These are phyloP conservation scores for Gymnothorax javanicus DNA, from an alignment of 2,797 vertebrate genomes.

Conservation along the genomic window DNA sequence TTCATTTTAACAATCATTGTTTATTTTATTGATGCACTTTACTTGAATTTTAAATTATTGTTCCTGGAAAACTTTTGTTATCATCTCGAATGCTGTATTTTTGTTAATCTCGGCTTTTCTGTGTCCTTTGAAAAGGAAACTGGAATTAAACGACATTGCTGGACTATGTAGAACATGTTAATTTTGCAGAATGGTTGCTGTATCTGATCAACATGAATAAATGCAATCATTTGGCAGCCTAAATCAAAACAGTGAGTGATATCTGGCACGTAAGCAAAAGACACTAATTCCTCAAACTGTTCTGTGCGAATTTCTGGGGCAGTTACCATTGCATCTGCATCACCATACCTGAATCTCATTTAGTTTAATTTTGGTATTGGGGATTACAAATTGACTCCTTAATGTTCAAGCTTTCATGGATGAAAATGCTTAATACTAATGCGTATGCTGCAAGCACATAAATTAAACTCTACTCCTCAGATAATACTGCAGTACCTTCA, in stretches of 20 bases:
- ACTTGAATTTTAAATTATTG: constrained; percentile 49
- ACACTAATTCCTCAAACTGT: neutral
- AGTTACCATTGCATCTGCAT: neutral
- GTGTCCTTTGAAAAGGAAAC: constrained; percentile 29
- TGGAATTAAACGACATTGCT: constrained; percentile 44
- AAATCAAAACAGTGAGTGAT: neutral
- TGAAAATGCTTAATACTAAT: neutral
- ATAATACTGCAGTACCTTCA: neutral
- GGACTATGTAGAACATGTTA: constrained; percentile 37
- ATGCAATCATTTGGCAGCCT: constrained; percentile 33
- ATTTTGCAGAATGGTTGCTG: constrained; percentile 39
- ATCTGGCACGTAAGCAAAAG: neutral
- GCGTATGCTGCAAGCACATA: neutral
- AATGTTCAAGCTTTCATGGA: neutral
- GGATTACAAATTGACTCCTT: neutral
- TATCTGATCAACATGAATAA: constrained; percentile 52
- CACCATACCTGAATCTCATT: neutral
- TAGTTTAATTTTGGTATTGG: no score
- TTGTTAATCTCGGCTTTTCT: constrained; percentile 30
- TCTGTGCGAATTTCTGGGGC: neutral
- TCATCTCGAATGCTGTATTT: constrained; percentile 34
- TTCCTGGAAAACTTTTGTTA: constrained; percentile 32
- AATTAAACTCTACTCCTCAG: neutral
- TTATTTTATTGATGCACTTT: constrained; percentile 53
- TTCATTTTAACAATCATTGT: constrained; percentile 33